Percentiles rank a stretch among this genome's conserved stretches.
phyloP scores from a whole-genome alignment of 2,888 invertebrate genomes.

The Hofmannophila pseudospretella region DNA sequence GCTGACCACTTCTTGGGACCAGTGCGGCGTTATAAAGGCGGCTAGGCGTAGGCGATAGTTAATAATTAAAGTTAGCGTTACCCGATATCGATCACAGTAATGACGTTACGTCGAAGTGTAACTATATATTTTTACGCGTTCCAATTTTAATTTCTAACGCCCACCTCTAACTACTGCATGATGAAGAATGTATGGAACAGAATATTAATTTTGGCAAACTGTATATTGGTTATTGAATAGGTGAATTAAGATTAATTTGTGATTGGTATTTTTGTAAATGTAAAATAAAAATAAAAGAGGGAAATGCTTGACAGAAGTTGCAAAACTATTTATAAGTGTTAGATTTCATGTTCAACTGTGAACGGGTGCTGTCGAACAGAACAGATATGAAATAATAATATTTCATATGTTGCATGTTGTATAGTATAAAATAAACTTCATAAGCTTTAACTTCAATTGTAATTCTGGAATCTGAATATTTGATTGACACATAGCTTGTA shows the following conservation, averaged over 20 bases:
- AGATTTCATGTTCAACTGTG: too few relatives aligned
- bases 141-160: constrained; percentile 13
- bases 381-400: too few relatives aligned
- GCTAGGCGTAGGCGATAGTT: constrained; percentile 14
- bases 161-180: constrained; percentile 5
- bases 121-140: constrained; percentile 11
- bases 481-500: too few relatives aligned
- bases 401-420: too few relatives aligned
- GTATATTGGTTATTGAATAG: not conserved
- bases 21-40: constrained; percentile 4
- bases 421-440: too few relatives aligned
- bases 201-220: not conserved
- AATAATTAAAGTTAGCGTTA: constrained; percentile 24
- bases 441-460: too few relatives aligned
- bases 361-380: too few relatives aligned
- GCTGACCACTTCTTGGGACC: not conserved
- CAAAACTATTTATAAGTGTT: too few relatives aligned
- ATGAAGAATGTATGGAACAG: not conserved
- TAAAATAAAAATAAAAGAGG: too few relatives aligned
- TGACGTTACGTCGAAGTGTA: constrained; percentile 18
- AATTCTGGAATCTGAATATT: too few relatives aligned
- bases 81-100: constrained; percentile 31
- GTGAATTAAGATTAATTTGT: constrained; percentile 1
- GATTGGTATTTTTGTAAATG: not conserved
- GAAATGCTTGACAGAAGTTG: too few relatives aligned